A percentile compares a stretch with the other conserved stretches of the same genome.
These are phyloP conservation scores for Mionectes macconnelli DNA, from an alignment of 2,113 vertebrate species.

Conservation along the genomic window DNA sequence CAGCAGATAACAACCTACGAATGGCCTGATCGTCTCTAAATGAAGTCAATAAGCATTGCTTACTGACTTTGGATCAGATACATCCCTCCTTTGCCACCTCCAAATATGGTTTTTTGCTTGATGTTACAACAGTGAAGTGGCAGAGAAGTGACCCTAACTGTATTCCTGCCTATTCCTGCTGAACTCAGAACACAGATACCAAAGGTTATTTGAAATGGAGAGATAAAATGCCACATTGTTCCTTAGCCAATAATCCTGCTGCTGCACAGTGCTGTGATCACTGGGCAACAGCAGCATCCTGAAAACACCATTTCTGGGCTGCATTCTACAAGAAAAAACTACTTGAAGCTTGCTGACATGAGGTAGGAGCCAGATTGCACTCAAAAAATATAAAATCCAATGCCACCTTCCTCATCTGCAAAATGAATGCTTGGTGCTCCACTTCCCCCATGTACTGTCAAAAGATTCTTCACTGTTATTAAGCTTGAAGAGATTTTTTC, in stretches of 20 bases:
- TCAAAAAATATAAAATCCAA: background rate
- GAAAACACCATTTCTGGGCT: background rate
- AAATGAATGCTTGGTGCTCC: background rate
- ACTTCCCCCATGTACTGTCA: rapidly evolving
- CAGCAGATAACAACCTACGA: background rate
- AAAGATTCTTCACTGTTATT: background rate
- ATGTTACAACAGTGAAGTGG: background rate
- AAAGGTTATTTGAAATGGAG: background rate
- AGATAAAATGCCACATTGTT: rapidly evolving
- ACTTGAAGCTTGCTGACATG: background rate
- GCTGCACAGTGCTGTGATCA: background rate
- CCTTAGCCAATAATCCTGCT: background rate
- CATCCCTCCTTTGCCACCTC: background rate
- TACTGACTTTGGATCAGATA: background rate
- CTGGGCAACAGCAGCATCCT: background rate
- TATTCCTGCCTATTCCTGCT: background rate
- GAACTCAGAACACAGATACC: background rate
- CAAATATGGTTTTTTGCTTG: background rate
- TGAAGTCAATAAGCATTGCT: background rate
- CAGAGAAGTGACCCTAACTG: background rate
- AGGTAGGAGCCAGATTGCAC: background rate
- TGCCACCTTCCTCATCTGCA: background rate
- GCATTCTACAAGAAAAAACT: background rate
- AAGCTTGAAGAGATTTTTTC: background rate
- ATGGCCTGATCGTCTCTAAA: background rate